These are phyloP conservation scores for Neomicropteryx cornuta DNA, from an alignment of 1,140 invertebrate genomes.

Conservation along the genomic window DNA sequence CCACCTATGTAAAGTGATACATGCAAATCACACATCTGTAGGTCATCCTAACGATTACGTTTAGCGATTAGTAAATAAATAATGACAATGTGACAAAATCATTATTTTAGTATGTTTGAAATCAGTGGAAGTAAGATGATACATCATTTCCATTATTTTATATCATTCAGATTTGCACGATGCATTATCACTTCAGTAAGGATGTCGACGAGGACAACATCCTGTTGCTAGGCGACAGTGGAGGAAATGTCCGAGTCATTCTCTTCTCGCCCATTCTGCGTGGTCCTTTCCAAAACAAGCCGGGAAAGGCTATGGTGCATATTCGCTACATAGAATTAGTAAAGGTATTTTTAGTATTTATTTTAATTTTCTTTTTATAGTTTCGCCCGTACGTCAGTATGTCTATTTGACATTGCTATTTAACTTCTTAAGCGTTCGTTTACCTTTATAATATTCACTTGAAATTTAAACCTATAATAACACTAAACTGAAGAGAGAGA, in stretches of 20 bases:
- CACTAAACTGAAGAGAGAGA: too few species aligned
- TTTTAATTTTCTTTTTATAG: not conserved
- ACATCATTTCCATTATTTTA: too few species aligned
- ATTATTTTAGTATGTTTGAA: too few species aligned
- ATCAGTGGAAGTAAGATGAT: too few species aligned
- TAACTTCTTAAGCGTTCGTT: too few species aligned
- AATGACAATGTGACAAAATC: too few species aligned
- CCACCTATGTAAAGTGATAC: too few species aligned
- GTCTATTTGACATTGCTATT: not conserved
- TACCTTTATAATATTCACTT: too few species aligned
- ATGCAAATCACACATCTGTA: too few species aligned
- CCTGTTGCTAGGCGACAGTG: conserved; percentile 53
- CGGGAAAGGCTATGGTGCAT: conserved; percentile 41
- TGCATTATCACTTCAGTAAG: conserved; percentile 51
- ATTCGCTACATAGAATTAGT: conserved; percentile 45
- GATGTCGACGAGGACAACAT: conserved; percentile 43
- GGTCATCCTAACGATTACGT: too few species aligned
- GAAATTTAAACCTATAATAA: too few species aligned
- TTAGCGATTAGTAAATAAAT: too few species aligned
- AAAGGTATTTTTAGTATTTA: conserved; percentile 21
- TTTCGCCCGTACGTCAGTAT: not conserved
- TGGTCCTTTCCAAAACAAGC: conserved; percentile 53
- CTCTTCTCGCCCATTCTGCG: conserved; percentile 43
- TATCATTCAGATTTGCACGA: conserved; percentile 30
- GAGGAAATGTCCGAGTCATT: conserved; percentile 50